Base-by-base conservation (phyloP, 2,113 vertebrate genomes). In the Coracopsis vasa region DNA sequence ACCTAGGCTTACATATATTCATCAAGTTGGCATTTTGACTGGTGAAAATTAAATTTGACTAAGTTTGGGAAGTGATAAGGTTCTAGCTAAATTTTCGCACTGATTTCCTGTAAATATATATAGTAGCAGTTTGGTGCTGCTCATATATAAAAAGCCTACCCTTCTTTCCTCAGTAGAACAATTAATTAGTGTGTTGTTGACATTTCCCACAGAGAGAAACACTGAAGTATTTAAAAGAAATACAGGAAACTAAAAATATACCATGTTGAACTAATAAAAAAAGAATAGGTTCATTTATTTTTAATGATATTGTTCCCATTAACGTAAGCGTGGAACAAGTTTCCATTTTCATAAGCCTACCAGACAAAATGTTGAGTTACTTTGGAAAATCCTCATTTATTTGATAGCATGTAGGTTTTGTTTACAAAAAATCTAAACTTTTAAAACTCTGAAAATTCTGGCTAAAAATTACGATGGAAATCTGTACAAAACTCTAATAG, bases 71-170 rank as follows among this genome's bases (percentile, higher is more conserved):
- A 93, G 62, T 72, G 90, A 87, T 78, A 81, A 65, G 48, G 70
- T 71, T 75, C 74, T 72, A 72, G 35, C 28, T 92, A 53, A 73
- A 66, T 66, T 93, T 94, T 87, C 45, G 42, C 48, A 90, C 53
- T 69, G 85, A 85, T 90, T 95, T 96, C 85, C 71, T 94, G 71
- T 47, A 97, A 94, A 90, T 53, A 90, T 20, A 91, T 23, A 90
- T 28, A 83, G 75, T 80, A 92, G 92, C 37, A 90, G 58, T 65
- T 87, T 74, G 13, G 35, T 70, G 66, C 45, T 73, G 28, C 47
- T 73, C 27, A 31, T 88, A 74, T 41, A 88, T 88, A 87, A 88
- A 92, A 95, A 94, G 23, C 18, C 62, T 82, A 45, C 9, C 33
- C 58, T 79, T 81, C 77, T 94, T 79, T 90, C 90, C 72, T 58